These are phyloP conservation scores for Alligator mississippiensis DNA, from an alignment of 2,113 vertebrate species.

Conservation along the genomic window DNA sequence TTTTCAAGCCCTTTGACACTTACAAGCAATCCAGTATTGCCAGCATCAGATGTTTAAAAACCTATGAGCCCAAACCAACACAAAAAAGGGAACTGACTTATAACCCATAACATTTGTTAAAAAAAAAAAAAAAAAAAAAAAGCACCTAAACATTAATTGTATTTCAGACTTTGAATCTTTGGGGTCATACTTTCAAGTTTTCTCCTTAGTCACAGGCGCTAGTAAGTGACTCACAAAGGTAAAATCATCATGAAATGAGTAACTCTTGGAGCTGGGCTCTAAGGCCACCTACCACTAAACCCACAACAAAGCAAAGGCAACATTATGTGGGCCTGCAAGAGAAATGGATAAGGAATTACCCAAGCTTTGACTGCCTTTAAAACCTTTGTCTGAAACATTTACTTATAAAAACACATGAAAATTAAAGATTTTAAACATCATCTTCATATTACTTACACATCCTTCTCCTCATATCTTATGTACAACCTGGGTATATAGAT, in stretches of 20 bases:
- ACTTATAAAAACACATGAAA: too few species aligned
- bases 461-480: too few species aligned
- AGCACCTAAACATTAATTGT: too few species aligned
- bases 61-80: neutral
- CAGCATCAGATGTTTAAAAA: neutral
- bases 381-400: too few species aligned
- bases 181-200: neutral
- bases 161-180: neutral
- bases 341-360: neutral
- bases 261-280: neutral
- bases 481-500: too few species aligned
- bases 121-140: too few species aligned
- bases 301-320: neutral
- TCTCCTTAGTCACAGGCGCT: neutral
- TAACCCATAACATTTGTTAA: neutral
- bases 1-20: neutral
- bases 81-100: neutral
- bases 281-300: neutral
- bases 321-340: neutral
- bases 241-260: neutral
- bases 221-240: neutral
- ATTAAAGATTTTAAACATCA: too few species aligned
- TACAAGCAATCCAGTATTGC: neutral
- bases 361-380: neutral
- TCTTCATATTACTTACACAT: too few species aligned